Evolutionary conservation across 2,797 vertebrate genomes (phyloP).

Genomic region (Pangasius djambal): DNA sequence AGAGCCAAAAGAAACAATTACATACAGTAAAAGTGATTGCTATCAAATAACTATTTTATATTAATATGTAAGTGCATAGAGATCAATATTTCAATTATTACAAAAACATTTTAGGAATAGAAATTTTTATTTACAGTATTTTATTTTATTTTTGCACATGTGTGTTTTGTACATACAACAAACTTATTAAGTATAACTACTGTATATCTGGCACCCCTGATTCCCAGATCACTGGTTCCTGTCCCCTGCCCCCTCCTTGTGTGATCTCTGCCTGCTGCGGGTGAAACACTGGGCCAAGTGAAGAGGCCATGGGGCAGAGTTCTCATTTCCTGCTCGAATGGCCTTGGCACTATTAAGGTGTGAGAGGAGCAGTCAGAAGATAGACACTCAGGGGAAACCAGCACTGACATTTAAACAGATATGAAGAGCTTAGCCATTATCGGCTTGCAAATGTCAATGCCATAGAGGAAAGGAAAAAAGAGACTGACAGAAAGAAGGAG

Average conservation of each 20-base stretch:
- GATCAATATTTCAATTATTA: background rate
- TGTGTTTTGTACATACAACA: background rate
- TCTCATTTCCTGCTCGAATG: slow-evolving; percentile 55
- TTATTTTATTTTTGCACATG: too few species aligned
- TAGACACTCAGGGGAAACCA: slow-evolving; percentile 45
- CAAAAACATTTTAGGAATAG: background rate
- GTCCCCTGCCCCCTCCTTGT: background rate
- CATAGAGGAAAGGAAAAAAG: slow-evolving; percentile 20
- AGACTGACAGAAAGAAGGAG: slow-evolving; percentile 8
- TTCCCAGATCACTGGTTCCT: background rate
- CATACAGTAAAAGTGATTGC: background rate
- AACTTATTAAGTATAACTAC: background rate
- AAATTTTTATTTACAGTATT: background rate
- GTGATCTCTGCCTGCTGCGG: background rate
- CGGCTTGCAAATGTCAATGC: slow-evolving; percentile 59
- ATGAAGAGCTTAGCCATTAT: slow-evolving; percentile 58
- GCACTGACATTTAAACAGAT: slow-evolving; percentile 60
- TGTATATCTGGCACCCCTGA: background rate
- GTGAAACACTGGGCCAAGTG: background rate
- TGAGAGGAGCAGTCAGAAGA: slow-evolving; percentile 26
- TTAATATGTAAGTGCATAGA: background rate
- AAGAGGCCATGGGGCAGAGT: slow-evolving; percentile 29
- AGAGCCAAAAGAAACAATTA: background rate
- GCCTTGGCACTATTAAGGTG: slow-evolving; percentile 6
- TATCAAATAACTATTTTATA: background rate